Conservation (phyloP, 2,888 invertebrate species). For the Ichneumoninae sp. region DNA sequence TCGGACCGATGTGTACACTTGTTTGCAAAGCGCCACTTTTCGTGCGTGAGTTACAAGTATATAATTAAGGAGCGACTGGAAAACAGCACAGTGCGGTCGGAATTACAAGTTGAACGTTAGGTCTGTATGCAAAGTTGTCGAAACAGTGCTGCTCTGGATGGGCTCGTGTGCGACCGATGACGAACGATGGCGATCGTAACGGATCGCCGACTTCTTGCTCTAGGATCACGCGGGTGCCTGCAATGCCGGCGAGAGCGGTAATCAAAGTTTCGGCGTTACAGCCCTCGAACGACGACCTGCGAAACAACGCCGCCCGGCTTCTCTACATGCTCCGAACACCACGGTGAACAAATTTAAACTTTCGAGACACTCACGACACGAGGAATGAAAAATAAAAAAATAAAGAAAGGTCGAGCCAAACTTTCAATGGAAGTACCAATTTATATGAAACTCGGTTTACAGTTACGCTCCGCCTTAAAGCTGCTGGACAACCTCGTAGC, state of each 20-base stretch:
- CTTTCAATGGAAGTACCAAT: slow-evolving; percentile 26
- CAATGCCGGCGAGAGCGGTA: too few species aligned
- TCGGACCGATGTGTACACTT: too few species aligned
- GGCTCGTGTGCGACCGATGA: neutral
- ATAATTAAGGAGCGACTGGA: neutral
- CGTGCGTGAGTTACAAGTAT: neutral
- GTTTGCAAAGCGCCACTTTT: too few species aligned
- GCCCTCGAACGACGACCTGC: neutral
- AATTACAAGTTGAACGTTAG: neutral
- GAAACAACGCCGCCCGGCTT: neutral
- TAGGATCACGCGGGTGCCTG: neutral
- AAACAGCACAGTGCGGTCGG: neutral
- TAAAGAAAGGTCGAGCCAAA: neutral
- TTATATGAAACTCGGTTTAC: slow-evolving; percentile 45
- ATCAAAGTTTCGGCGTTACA: too few species aligned
- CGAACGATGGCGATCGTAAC: neutral
- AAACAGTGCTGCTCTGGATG: neutral
- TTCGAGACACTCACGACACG: neutral
- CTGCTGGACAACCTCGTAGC: slow-evolving; percentile 31
- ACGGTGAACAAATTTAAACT: neutral
- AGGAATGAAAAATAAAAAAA: slow-evolving; percentile 3
- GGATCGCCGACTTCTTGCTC: neutral
- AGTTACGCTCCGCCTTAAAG: slow-evolving; percentile 42
- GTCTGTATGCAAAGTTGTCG: neutral
- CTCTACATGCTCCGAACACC: neutral